Conservation (phyloP, 2,113 vertebrate species). For the Laticauda laticaudata region DNA sequence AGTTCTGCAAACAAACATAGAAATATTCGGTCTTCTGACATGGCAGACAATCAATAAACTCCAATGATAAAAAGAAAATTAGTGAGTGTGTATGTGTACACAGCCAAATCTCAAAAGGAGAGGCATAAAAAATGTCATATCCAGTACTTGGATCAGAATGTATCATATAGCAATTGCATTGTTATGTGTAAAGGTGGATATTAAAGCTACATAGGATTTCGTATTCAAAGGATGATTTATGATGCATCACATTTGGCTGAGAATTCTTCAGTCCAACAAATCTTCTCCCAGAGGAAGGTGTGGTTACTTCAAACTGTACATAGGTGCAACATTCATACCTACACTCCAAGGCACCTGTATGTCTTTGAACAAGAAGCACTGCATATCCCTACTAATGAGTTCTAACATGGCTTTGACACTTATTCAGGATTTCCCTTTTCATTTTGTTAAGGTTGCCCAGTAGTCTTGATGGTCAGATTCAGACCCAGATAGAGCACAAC, state of each 20-base stretch:
- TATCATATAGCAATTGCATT: not conserved
- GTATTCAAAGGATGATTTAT: not conserved
- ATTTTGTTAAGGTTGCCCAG: not conserved
- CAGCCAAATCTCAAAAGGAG: not conserved
- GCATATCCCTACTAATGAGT: not conserved
- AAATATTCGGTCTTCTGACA: not conserved
- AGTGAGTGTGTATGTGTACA: not conserved
- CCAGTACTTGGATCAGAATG: not conserved
- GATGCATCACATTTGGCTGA: not conserved
- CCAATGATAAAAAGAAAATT: not conserved
- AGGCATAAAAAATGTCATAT: not conserved
- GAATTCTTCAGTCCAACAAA: not conserved
- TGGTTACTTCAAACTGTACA: not conserved
- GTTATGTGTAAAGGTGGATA: not conserved
- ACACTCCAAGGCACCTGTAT: not conserved
- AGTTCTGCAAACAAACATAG: conserved; percentile 7
- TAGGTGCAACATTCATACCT: not conserved
- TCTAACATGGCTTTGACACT: not conserved
- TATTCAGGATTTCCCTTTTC: not conserved
- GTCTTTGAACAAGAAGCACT: not conserved
- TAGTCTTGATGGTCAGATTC: not conserved
- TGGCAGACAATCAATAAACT: conserved; percentile 1
- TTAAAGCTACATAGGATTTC: not conserved
- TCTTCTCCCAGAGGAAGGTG: not conserved
- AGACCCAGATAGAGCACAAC: not conserved